A percentile compares a stretch with the other conserved stretches of the same genome.
These are phyloP conservation scores for Formicarius rufipectus DNA, from an alignment of 2,113 vertebrate genomes.

Conservation along the genomic window DNA sequence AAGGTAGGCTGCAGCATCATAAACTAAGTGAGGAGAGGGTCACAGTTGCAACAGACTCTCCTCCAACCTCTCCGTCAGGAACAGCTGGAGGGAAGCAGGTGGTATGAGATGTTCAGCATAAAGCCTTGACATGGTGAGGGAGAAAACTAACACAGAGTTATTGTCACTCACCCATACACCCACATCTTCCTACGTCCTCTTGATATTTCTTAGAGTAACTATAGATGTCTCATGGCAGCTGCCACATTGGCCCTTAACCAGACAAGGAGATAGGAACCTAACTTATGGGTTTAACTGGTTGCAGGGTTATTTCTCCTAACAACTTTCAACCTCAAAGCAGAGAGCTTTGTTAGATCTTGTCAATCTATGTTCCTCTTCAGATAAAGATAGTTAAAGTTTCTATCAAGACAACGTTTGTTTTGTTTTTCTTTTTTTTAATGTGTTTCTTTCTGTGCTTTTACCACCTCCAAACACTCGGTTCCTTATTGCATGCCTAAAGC, in stretches of 20 bases:
- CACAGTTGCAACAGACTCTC: accelerated
- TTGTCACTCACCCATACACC: neutral
- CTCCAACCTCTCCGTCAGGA: neutral
- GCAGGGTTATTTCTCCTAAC: conserved; percentile 30
- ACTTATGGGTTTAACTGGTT: conserved; percentile 3
- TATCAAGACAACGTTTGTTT: neutral
- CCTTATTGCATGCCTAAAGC: neutral
- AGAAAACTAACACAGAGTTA: conserved; percentile 5
- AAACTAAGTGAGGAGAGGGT: neutral
- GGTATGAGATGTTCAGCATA: neutral
- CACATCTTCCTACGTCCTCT: neutral
- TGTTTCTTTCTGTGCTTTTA: neutral
- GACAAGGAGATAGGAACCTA: neutral
- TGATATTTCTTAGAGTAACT: conserved; percentile 6
- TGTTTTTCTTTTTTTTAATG: neutral
- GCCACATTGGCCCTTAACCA: conserved; percentile 37
- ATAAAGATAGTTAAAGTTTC: neutral
- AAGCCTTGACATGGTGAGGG: neutral
- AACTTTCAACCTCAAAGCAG: conserved; percentile 43
- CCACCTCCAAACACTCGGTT: neutral
- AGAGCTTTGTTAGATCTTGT: neutral
- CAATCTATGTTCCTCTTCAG: neutral
- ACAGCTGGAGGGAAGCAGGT: neutral
- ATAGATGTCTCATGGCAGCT: conserved; percentile 35
- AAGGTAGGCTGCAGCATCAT: neutral